Evolutionary conservation across 2,113 vertebrate species (phyloP), one percentile per base, ranked within the genome.

Genomic region (Hepsetus odoe): DNA sequence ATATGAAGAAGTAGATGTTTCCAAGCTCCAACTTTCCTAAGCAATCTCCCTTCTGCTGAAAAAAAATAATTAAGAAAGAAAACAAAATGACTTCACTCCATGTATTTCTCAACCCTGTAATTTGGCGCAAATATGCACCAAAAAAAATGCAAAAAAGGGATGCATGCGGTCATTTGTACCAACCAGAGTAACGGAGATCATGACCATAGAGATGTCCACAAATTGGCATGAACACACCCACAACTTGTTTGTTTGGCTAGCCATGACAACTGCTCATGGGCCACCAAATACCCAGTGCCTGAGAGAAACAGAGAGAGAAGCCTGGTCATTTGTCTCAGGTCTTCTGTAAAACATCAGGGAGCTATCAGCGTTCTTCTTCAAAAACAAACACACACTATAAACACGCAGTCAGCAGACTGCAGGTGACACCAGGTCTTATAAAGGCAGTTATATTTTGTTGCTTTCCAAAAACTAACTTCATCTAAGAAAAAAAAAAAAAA

Each of bases 251-350:
- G 88, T 91, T 91, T 86, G 89, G 85, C 83, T 89, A 88, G 86
- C 88, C 88, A 91, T 93, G 90, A 91, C 91, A 90, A 92, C 91
- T 89, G 87, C 84, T 80, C 80, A 33, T 51, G 80, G 62, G 74
- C 82, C 30, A 56, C 76, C 85, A 88, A 87, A 86, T 85, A 85
- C 84, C 80, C 77, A 83, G 40, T 35, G 46, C 20, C 32, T 26
- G 16, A 76, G n/a, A 38, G 14, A 76, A 82, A 85, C 79, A 77
- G 81, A 75, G 77, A 75, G 49, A 82, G 72, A 83, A 65, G 42
- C 64, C 22, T 1, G 49, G 66, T 40, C 20, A 55, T 69, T 42
- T 42, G 26, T 24, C 42, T 22, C 53, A 67, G 35, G 22, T 13
- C 24, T 56, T 13, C 61, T 33, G 55, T 42, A 44, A 64, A 81